These are phyloP conservation scores for Xestobium rufovillosum DNA, from an alignment of 2,888 invertebrate genomes.

Conservation along the genomic window DNA sequence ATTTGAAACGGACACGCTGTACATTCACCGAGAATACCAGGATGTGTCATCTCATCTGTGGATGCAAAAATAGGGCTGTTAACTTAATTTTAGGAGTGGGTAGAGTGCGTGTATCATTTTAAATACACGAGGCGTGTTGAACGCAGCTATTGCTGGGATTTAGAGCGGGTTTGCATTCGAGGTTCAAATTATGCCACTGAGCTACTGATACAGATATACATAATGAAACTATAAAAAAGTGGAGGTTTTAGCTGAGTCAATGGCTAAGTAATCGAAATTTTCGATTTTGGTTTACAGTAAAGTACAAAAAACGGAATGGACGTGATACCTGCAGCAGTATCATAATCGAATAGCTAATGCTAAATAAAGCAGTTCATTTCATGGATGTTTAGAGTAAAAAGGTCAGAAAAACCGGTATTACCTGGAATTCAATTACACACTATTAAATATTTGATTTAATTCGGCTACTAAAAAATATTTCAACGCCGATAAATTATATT, in stretches of 20 bases:
- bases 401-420: conserved; percentile 29
- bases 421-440: conserved; percentile 35
- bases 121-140: no score
- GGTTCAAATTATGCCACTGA: no score
- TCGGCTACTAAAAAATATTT: conserved; percentile 8
- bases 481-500: neutral
- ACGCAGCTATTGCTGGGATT: no score
- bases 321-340: conserved; percentile 31
- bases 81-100: no score
- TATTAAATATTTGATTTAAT: conserved; percentile 31
- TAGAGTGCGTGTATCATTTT: no score
- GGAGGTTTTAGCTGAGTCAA: conserved; percentile 31
- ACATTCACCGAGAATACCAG: no score
- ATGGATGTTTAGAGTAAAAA: conserved; percentile 38
- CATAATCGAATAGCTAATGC: conserved; percentile 29
- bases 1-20: no score
- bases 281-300: conserved; percentile 33
- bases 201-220: conserved; percentile 3
- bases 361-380: conserved; percentile 41
- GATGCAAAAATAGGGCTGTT: no score
- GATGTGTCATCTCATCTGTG: no score
- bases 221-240: no score
- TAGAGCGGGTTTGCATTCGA: no score
- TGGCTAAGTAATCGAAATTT: conserved; percentile 33
- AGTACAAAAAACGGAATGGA: conserved; percentile 32